These are phyloP conservation scores for Sisor rabdophorus DNA, from an alignment of 2,113 vertebrate genomes.

Conservation along the genomic window DNA sequence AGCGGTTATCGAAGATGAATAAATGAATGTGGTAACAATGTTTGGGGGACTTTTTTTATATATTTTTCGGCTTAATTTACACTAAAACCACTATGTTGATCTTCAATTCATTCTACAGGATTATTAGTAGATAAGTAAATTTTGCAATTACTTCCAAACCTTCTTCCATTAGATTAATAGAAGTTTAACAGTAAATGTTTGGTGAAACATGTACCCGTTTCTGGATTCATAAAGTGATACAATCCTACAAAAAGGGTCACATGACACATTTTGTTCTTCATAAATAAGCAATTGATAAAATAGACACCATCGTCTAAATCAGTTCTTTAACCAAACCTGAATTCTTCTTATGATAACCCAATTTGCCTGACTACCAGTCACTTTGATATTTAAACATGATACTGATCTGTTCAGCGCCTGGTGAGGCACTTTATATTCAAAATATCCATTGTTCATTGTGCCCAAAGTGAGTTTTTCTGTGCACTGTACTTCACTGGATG, in stretches of 20 bases:
- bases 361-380: slow-evolving; percentile 67
- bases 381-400: slow-evolving; percentile 71
- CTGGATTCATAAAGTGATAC: background rate
- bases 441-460: slow-evolving; percentile 62
- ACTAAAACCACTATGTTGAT: no score
- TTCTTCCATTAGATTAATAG: background rate
- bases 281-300: no score
- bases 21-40: no score
- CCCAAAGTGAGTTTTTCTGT: slow-evolving; percentile 64
- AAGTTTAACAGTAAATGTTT: background rate
- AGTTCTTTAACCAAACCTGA: slow-evolving; percentile 37
- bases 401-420: slow-evolving; percentile 29
- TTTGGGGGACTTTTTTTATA: no score
- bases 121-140: no score
- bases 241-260: background rate
- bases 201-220: background rate
- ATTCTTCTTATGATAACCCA: slow-evolving; percentile 77
- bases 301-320: background rate
- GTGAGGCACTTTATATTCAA: slow-evolving; percentile 64
- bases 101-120: no score
- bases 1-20: no score
- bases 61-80: no score
- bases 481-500: slow-evolving; percentile 50
- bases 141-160: background rate
- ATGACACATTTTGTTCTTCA: background rate